Base-by-base conservation (phyloP, 2,888 invertebrate genomes). In the Tanytarsus gracilentus region DNA sequence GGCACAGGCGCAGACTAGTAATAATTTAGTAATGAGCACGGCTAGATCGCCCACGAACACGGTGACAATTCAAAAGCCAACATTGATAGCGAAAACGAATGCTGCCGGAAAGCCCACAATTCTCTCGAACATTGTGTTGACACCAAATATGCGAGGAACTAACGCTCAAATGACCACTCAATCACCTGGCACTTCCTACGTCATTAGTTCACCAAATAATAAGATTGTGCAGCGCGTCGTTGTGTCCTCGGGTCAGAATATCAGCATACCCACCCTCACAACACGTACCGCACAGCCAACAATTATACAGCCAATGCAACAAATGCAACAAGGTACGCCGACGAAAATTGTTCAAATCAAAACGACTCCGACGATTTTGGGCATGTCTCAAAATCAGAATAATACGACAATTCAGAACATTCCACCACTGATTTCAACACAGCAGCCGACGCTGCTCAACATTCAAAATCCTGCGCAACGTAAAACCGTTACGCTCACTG, bases 241-340 rank as follows among this genome's bases (percentile, higher is more conserved):
- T 0, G 60, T 60, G 2, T 36, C 60, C 6, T 33, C 50, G 6
- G 50, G 50, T 26, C 60, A 60, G 26, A 59, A 14, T 16, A 23
- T 59, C 7, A 50, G 33, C 16, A 72, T 75, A 2, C 70, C 74
- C 1, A 69, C 67, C 7, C 64, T 65, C n/a, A 51, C 63, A 8
- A 62, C 64, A 6, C 62, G 62, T 25, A 63, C 60, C 25, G 63
- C 61, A 26, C 73, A 16, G 70, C 73, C 21, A 65, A 73, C 73
- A 21, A 73, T 73, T 14, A 73, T 73, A 60, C 72, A 73, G 63
- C 73, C 73, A 8, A 70, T 72, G 1, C 72, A 72, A 63, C n/a
- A n/a, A n/a, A 67, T 71, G 25, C 56, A 36, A 36, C 61, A 60
- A 18, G 59, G 48, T 50, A 61, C 36, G 44, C 60, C 72, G 4